Evolutionary conservation across 2,888 invertebrate species (phyloP).

Genomic region (Euphydryas editha): DNA sequence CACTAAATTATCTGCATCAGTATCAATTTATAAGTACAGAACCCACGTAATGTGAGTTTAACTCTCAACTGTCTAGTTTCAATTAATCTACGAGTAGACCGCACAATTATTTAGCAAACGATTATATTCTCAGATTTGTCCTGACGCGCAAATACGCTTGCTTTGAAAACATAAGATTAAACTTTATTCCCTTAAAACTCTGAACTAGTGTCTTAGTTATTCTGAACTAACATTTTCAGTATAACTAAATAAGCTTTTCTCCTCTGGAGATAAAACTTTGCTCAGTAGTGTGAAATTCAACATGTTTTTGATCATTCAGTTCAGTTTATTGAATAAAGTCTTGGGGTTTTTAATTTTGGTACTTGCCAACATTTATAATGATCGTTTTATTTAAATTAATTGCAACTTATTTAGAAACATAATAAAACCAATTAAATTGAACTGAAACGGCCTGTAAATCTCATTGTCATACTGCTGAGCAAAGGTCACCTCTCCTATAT

Average conservation of each 20-base stretch:
- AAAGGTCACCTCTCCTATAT: too few relatives aligned
- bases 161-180: background rate
- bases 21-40: background rate
- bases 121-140: slow-evolving; percentile 4
- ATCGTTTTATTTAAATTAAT: too few relatives aligned
- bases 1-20: background rate
- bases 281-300: too few relatives aligned
- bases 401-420: too few relatives aligned
- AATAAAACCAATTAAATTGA: too few relatives aligned
- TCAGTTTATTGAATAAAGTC: too few relatives aligned
- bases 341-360: too few relatives aligned
- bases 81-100: slow-evolving; percentile 4
- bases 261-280: too few relatives aligned
- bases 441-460: too few relatives aligned
- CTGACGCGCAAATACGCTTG: background rate
- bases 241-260: background rate
- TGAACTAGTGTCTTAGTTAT: background rate
- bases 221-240: background rate
- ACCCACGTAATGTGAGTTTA: background rate
- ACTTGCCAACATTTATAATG: too few relatives aligned
- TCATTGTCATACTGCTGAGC: too few relatives aligned
- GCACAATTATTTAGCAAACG: slow-evolving; percentile 5
- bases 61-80: background rate
- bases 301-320: too few relatives aligned
- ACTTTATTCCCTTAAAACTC: background rate